Base-by-base conservation (phyloP, 2,797 vertebrate species). In the Bradypus variegatus region DNA sequence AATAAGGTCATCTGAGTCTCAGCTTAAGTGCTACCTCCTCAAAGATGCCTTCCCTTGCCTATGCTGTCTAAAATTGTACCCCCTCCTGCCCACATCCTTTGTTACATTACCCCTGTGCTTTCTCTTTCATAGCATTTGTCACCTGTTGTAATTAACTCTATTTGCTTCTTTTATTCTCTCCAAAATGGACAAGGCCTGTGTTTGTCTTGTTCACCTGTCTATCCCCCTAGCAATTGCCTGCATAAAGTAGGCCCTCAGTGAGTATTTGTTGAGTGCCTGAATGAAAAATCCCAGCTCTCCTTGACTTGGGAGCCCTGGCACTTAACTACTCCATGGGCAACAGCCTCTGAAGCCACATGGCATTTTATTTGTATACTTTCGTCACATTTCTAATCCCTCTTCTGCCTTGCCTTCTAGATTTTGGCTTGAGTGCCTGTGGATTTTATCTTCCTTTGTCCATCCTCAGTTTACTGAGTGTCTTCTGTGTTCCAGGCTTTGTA, bases 61-160 rank as follows among this genome's bases (percentile, higher is more conserved):
- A 9, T 23, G 16, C 9, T 33, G 36, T 55, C 78, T 69, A 50
- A 77, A 36, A 53, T 23, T 9, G 27, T 9, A 12, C 3, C 27
- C 5, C 31, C 6, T 6, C 5, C 0, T 0, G 31, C 41, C 2
- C 19, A 19, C 18, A 16, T 5, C 14, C 14, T 55, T 38, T 21
- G 31, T 50, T 31, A 12, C 50, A 6, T 29, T 25, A 18, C 60
- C 15, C 36, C 53, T 55, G 14, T 25, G 69, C 27, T 50, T 67
- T 53, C 87, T 89, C 83, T 48, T 23, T 12, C n/a, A 13, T 64
- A 38, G 38, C 62, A 5, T 55, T 25, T 88, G 36, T 60, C 60
- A 13, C 29, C 5, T 8, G 31, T 64, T 16, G 83, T 62, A 83
- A 60, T 19, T 48, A 53, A 33, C 67, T 12, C 64, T 50, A 9